A percentile compares a stretch with the other conserved stretches of the same genome.
phyloP scores from a whole-genome alignment of 2,113 vertebrate genomes.

The Pitta sordida region DNA sequence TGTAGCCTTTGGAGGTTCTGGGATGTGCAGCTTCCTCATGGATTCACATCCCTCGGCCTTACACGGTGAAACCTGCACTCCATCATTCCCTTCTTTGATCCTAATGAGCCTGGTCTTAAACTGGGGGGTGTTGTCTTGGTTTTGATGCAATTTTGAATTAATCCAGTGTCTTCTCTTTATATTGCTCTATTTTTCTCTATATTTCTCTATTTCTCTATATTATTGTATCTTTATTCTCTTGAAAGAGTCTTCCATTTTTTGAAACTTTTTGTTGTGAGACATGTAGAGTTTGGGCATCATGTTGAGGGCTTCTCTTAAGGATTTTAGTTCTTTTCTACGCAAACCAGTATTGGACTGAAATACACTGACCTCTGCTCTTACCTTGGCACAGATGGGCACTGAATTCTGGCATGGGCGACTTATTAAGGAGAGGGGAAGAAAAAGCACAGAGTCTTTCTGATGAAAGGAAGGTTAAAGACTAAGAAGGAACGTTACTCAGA shows the following conservation, averaged over 20 bases:
- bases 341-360: not conserved
- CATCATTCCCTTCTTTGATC: accelerated
- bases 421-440: not conserved
- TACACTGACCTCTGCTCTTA: not conserved
- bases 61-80: accelerated
- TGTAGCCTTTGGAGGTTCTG: not conserved
- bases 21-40: not conserved
- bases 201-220: too few relatives aligned
- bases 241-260: not conserved
- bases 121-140: not conserved
- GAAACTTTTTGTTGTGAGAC: not conserved
- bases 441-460: not conserved
- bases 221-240: not conserved
- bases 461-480: not conserved
- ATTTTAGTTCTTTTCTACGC: not conserved
- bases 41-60: not conserved
- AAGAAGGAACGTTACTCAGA: not conserved
- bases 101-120: accelerated
- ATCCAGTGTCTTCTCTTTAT: not conserved
- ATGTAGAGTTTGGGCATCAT: accelerated
- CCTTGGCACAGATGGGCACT: not conserved
- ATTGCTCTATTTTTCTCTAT: too few relatives aligned
- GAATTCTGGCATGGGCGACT: not conserved
- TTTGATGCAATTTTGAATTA: not conserved
- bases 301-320: not conserved